Base-by-base conservation (phyloP, 2,888 invertebrate species). In the Orthosia gracilis region DNA sequence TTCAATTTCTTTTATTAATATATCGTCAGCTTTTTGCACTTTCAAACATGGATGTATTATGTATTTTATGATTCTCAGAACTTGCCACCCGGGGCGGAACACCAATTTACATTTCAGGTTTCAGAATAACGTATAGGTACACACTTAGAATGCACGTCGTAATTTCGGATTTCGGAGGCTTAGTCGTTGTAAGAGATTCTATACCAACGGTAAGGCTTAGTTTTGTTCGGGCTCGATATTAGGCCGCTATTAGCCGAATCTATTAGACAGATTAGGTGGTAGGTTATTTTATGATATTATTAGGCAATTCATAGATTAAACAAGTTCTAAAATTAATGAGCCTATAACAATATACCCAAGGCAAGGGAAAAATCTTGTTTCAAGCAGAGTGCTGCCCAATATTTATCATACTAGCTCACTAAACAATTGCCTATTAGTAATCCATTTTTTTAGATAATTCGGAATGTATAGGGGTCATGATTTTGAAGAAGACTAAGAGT, bases 161-260 rank as follows among this genome's bases (percentile, higher is more conserved):
- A 80, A 74, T 81, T 80, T 66, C 12, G 52, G 40, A 26, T 61
- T 62, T 40, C 23, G 18, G 12, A 52, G 26, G 49, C 49, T 65
- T 50, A 75, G 52, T n/a, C n/a, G 15, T 49, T 62, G 62, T 66
- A 26, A 26, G 26, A 40, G 52, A 67, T 75, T 58, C 26, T 49
- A 66, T 63, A 80, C 18, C n/a, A n/a, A 49, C 40, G 5, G 5
- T n/a, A 59, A 15, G 17, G 54, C 21, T 63, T 58, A 26, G 21
- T 74, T 23, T 57, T 13, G 45, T 58, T 26, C 4, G 1, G 3
- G 4, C 7, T 31, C 52, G 21, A 4, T 58, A 23, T 64, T n/a
- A 12, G n/a, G 13, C 45, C 5, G 12, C 17, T 31, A 50, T 31
- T 47, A 23, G 23, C 0, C 13, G 17, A 58, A 55, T 47, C 23